phyloP scores from a whole-genome alignment of 2,113 vertebrate genomes.

The Cathartes aura region DNA sequence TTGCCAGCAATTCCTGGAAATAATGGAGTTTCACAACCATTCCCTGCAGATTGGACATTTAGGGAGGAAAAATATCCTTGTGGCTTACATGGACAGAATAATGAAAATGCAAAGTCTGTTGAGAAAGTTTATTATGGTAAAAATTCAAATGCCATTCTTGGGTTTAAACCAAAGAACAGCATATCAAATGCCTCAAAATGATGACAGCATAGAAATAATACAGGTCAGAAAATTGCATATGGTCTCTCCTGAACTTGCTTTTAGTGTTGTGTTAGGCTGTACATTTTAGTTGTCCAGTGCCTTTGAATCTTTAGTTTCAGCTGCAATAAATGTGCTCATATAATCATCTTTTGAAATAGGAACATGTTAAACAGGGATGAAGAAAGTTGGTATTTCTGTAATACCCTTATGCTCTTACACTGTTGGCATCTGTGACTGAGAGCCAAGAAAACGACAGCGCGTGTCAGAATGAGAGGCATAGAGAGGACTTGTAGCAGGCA shows the following conservation, averaged over 20 bases:
- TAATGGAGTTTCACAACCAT: slow-evolving; percentile 68
- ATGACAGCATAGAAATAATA: slow-evolving; percentile 6
- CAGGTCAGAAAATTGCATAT: slow-evolving; percentile 21
- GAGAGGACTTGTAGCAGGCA: background rate
- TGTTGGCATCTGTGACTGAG: background rate
- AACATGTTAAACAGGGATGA: background rate
- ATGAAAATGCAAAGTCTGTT: slow-evolving; percentile 21
- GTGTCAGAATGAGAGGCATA: background rate
- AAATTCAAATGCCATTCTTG: slow-evolving; percentile 16
- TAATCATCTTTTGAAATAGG: background rate
- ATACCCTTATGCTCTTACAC: background rate
- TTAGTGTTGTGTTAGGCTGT: background rate
- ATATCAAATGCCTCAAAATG: slow-evolving; percentile 17
- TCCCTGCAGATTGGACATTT: slow-evolving; percentile 39
- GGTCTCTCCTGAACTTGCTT: background rate
- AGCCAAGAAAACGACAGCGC: background rate
- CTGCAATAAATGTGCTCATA: background rate
- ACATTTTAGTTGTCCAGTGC: background rate
- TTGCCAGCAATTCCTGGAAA: slow-evolving; percentile 76
- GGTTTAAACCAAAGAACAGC: slow-evolving; percentile 16
- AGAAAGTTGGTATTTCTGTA: background rate
- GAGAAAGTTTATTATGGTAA: slow-evolving; percentile 40
- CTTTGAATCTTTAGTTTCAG: background rate
- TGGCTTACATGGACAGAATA: slow-evolving; percentile 5
- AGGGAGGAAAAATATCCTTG: slow-evolving; percentile 28